phyloP scores from a whole-genome alignment of 2,797 vertebrate species.

The Harpagifer antarcticus region DNA sequence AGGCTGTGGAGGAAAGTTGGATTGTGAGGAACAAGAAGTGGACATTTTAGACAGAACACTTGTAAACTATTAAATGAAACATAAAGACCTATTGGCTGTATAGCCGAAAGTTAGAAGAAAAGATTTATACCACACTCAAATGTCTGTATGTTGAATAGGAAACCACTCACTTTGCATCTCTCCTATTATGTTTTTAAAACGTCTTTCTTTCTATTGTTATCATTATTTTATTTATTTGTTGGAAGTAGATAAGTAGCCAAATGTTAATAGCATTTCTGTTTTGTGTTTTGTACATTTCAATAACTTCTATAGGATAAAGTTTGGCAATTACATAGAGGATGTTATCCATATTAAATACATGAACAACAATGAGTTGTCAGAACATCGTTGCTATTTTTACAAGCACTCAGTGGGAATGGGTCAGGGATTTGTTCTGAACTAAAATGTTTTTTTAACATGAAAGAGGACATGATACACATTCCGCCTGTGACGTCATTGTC shows the following conservation, averaged over 20 bases:
- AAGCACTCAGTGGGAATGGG: slow-evolving; percentile 7
- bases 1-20: not conserved
- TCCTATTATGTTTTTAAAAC: not conserved
- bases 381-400: slow-evolving; percentile 50
- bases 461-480: slow-evolving; percentile 3
- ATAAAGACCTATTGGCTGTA: not conserved
- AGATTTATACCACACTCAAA: not conserved
- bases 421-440: slow-evolving; percentile 11
- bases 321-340: not conserved
- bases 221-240: not conserved
- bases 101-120: not conserved
- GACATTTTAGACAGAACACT: not conserved
- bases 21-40: not conserved
- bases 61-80: not conserved
- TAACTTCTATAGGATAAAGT: not conserved
- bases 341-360: not conserved
- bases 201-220: not conserved
- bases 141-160: not conserved
- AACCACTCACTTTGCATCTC: not conserved
- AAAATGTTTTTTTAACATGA: slow-evolving; percentile 18
- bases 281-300: not conserved
- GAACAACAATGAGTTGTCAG: not conserved
- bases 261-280: not conserved
- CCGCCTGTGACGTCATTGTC: not conserved
- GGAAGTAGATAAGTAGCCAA: not conserved